These are phyloP conservation scores for Pimpla rufipes DNA, from an alignment of 2,888 invertebrate species.

Conservation along the genomic window DNA sequence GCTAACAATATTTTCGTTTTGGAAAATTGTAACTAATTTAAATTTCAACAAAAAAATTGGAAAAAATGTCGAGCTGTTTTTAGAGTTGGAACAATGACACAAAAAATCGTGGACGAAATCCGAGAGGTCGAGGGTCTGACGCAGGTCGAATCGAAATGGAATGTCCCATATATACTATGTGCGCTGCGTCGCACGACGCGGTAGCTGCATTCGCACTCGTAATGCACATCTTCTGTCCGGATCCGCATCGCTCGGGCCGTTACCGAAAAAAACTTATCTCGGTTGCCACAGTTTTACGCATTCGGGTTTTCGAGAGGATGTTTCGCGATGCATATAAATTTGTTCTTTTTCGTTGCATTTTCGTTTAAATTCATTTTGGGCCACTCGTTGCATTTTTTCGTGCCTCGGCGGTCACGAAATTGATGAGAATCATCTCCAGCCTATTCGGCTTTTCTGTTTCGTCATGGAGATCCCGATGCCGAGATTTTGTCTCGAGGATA, in stretches of 20 bases:
- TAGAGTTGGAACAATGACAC: too few species aligned
- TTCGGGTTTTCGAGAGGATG: too few species aligned
- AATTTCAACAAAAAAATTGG: too few species aligned
- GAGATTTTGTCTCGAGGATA: slow-evolving; percentile 50
- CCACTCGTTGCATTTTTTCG: not conserved
- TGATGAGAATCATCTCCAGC: not conserved
- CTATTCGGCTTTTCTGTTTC: slow-evolving; percentile 21
- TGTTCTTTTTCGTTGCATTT: not conserved
- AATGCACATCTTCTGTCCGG: slow-evolving; percentile 33
- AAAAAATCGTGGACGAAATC: too few species aligned
- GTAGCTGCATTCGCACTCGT: slow-evolving; percentile 10
- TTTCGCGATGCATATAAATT: not conserved
- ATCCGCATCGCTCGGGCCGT: not conserved
- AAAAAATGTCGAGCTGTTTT: too few species aligned
- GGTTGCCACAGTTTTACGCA: not conserved
- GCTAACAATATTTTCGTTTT: too few species aligned
- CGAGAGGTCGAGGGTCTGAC: too few species aligned
- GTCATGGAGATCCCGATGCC: slow-evolving; percentile 40
- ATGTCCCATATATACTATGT: too few species aligned
- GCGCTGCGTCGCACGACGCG: not conserved
- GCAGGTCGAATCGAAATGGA: too few species aligned
- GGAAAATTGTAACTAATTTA: too few species aligned
- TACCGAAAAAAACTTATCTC: slow-evolving; percentile 25
- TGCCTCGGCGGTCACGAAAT: too few species aligned
- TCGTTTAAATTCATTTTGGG: slow-evolving; percentile 12